A percentile compares a stretch with the other conserved stretches of the same genome.
phyloP scores from a whole-genome alignment of 2,113 vertebrate species.

The Nyctibius bracteatus region DNA sequence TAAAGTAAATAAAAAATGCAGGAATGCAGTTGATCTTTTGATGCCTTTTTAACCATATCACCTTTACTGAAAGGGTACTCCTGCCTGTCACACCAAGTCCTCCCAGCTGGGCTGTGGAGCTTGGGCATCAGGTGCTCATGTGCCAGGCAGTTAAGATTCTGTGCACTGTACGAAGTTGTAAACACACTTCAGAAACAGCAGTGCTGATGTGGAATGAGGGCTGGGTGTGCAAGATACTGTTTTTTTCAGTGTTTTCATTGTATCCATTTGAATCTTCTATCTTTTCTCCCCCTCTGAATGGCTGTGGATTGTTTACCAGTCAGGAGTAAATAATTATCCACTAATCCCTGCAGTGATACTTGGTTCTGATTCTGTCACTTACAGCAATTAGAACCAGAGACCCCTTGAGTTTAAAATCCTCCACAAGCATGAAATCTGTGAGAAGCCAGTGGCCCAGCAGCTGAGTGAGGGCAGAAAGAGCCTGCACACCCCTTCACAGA shows the following conservation, averaged over 20 bases:
- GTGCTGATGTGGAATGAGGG: fast-evolving
- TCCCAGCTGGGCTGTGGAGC: not conserved
- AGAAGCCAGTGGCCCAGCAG: not conserved
- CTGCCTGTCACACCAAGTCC: not conserved
- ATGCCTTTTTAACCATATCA: not conserved
- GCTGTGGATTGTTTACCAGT: not conserved
- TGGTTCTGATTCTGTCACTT: not conserved
- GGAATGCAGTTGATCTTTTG: not conserved
- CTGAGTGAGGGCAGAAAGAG: not conserved
- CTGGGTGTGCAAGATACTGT: fast-evolving
- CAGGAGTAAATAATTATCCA: not conserved
- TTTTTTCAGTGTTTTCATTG: not conserved
- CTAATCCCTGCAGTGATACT: not conserved
- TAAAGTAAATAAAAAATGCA: not conserved
- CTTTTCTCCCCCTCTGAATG: not conserved
- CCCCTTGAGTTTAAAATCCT: not conserved
- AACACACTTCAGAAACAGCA: not conserved
- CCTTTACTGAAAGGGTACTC: not conserved
- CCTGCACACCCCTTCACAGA: no score
- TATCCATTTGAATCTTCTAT: not conserved
- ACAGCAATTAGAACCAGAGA: fast-evolving
- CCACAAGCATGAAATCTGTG: not conserved
- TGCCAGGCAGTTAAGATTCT: no score
- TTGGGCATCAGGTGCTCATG: no score
- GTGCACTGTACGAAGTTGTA: fast-evolving